Evolutionary conservation across 2,888 invertebrate species (phyloP), one percentile per base, ranked within the genome.

Genomic region (Panzeria rudis): DNA sequence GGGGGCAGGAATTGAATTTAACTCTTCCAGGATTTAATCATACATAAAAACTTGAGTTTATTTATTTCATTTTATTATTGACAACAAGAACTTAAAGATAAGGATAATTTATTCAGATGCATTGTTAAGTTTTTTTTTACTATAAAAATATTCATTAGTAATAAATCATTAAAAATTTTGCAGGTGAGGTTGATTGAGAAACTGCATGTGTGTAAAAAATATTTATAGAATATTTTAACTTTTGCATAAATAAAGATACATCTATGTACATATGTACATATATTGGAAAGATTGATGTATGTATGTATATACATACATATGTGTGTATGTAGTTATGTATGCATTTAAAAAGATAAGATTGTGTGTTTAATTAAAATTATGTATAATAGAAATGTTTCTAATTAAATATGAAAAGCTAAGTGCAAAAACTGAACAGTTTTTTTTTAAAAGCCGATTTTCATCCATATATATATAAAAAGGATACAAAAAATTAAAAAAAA

Each of bases 301-400:
- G 20, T 8, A 17, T 5, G 20, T 20, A 3, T 0, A 32, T 32
- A 32, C 17, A 56, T n/a, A 32, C 11, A 6, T 35, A 35, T 59
- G 17, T 59, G 5, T 25, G 23, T 25, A 15, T 15, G 59, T 7
- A 32, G 13, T 13, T 32, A 15, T 54, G 52, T 54, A 13, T 11
- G 20, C 11, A 50, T 13, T 20, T 54, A 0, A 56, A 56, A 17
- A 56, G 56, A 71, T 71, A 71, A 56, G 62, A 75, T 52, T 38
- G 29, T 64, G 52, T 64, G 41, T 75, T 38, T 38, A 75, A 75
- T 64, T 75, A 17, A 62, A 62, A 62, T 75, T 11, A n/a, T 50
- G 61, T 50, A 50, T 61, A 62, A 50, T 50, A 23, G 32, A 11
- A 23, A 50, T 17, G 25, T 62, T 62, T 62, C 73, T 50, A 62